A percentile compares a stretch with the other conserved stretches of the same genome.
Conservation (phyloP, 23 tunicate species). For the Phallusia fumigata region DNA sequence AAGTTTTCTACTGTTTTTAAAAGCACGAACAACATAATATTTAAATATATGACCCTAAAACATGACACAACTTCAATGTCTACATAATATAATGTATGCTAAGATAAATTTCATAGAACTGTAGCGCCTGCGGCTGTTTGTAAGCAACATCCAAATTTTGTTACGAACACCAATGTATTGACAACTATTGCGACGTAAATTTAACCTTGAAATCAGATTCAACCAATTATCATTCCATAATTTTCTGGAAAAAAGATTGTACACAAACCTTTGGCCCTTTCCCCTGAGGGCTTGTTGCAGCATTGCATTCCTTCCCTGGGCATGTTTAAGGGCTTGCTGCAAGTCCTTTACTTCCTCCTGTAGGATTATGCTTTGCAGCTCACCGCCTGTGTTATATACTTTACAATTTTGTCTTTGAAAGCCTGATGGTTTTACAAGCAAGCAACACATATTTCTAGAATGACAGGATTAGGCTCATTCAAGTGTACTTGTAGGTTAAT, state of each 20-base stretch:
- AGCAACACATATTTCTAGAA: neutral
- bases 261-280: neutral
- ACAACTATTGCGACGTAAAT: no score
- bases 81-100: no score
- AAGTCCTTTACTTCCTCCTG: slow-evolving; percentile 88
- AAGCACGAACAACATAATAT: no score
- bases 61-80: no score
- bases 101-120: no score
- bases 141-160: neutral
- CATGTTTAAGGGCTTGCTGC: slow-evolving; percentile 58
- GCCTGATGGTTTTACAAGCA: no score
- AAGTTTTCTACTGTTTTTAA: no score
- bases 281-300: slow-evolving; percentile 48
- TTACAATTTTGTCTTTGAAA: no score
- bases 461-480: neutral
- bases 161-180: neutral
- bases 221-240: no score
- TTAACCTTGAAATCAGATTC: no score
- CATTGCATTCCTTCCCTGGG: slow-evolving; percentile 61
- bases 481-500: neutral
- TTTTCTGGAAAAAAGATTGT: neutral
- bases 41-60: no score
- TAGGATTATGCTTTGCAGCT: slow-evolving; percentile 57
- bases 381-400: neutral
- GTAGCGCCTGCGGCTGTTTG: no score